Evolutionary conservation across 2,888 invertebrate species (phyloP), one percentile per base, ranked within the genome.

Genomic region (Synanthedon vespiformis): DNA sequence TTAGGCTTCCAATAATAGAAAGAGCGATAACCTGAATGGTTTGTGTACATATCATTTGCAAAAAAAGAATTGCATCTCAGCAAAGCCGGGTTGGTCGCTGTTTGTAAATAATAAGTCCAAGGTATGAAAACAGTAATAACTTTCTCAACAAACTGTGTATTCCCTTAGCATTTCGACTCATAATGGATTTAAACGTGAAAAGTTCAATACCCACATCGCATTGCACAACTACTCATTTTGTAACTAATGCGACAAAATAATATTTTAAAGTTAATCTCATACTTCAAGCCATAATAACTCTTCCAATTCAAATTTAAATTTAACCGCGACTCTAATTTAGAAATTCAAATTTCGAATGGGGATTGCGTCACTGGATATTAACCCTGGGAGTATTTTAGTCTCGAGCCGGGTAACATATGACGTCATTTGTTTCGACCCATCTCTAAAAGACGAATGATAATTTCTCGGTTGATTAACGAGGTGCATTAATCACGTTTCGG

Each of bases 401-500:
- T 54, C 49, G 50, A 27, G 47, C 40, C 52, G 40, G 16, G 56
- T 52, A 55, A 56, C 52, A 55, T 53, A 58, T 70, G 70, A 72
- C 70, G 72, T 71, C 72, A 64, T 63, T 61, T 57, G 59, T 55
- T 56, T 58, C 68, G 63, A 66, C 68, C 69, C 65, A 72, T 74
- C 74, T 72, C 61, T 58, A 61, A 61, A 34, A 61, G 62, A 61
- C 58, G 61, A 63, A 67, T 61, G 68, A 72, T 70, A 63, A 65
- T 65, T 64, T 61, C 57, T 57, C 55, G 49, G 53, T 57, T 56
- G 56, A 57, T 59, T 67, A 69, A 71, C 62, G 67, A 67, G 62
- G 57, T 57, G 59, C 69, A 76, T 77, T 73, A 72, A 75, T 77
- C 76, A 71, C 63, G 58, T 56, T 60, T 61, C 62, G 61, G 62